Base-by-base conservation (phyloP, 1,140 invertebrate genomes). In the Cecropterus lyciades region DNA sequence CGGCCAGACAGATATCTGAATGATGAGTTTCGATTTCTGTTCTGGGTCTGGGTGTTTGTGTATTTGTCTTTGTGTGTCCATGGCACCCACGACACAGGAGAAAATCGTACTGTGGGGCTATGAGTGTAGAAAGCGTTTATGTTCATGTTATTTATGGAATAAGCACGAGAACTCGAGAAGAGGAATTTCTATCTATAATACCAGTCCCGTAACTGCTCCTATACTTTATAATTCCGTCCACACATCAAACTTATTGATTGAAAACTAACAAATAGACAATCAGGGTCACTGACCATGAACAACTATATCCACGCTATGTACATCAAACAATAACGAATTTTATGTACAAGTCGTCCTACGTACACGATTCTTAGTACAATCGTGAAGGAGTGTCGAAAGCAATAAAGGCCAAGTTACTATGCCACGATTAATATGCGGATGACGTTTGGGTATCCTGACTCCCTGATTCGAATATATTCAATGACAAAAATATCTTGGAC, bases 351-450 rank as follows among this genome's bases (percentile, higher is more conserved):
- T 37, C 60, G 45, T 73, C 66, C 64, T 53, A 55, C 46, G 53
- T 62, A 69, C 45, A 48, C 56, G 57, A 70, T 77, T 80, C 73
- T 69, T 43, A 60, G 73, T 75, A 79, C 27, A 67, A 62, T 70
- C 77, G 70, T 77, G 70, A 63, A 71, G 55, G 53, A 75, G 71
- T 81, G 73, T 65, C 56, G 60, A 43, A 72, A 75, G 64, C 70
- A 72, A 73, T 78, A 78, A 80, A 87, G 82, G 86, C 79, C 81
- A 84, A 78, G 79, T 81, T 85, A 75, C 69, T 87, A 52, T 89
- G 83, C 79, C 86, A 73, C 72, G 62, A 66, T 89, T 85, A 77
- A 65, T 67, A 89, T 89, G 66, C 84, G 55, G 1, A 42, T 45
- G n/a, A 59, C 75, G 72, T 75, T 13, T 33, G 45, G 49, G 75